Conservation (phyloP, 2,888 invertebrate species). For the Trachelus troglodyta region DNA sequence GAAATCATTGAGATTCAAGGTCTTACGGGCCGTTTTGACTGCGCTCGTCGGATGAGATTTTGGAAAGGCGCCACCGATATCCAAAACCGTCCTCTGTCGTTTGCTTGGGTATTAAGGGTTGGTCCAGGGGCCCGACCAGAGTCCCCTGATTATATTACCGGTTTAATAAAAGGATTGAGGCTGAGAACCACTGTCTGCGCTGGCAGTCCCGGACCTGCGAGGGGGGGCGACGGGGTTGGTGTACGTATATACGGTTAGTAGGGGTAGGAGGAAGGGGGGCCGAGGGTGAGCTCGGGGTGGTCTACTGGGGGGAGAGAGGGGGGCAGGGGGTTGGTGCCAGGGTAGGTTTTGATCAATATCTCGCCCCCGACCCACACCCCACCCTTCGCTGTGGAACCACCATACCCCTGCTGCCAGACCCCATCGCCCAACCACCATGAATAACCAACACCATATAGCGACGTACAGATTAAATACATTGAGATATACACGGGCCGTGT, state of each 20-base stretch:
- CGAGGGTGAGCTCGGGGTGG: slow-evolving; percentile 57
- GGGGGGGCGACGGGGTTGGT: slow-evolving; percentile 37
- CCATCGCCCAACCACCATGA: slow-evolving; percentile 62
- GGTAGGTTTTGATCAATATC: slow-evolving; percentile 67
- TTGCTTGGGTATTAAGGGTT: not conserved
- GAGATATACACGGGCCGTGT: slow-evolving; percentile 28
- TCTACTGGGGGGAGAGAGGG: slow-evolving; percentile 35
- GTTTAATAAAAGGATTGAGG: slow-evolving; percentile 35
- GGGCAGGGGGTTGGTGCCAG: slow-evolving; percentile 59
- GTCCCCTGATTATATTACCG: slow-evolving; percentile 10
- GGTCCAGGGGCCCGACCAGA: not conserved
- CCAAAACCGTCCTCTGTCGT: not conserved
- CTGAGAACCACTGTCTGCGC: slow-evolving; percentile 59
- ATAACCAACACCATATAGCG: slow-evolving; percentile 60
- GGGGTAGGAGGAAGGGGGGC: slow-evolving; percentile 55
- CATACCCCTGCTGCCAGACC: slow-evolving; percentile 48
- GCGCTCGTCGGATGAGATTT: not conserved
- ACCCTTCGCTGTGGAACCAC: slow-evolving; percentile 59
- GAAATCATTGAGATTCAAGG: not conserved
- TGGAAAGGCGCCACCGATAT: not conserved
- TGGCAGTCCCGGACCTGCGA: slow-evolving; percentile 51
- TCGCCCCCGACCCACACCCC: slow-evolving; percentile 60
- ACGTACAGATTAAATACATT: slow-evolving; percentile 59
- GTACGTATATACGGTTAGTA: slow-evolving; percentile 37
- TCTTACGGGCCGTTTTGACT: not conserved